Evolutionary conservation across 2,888 invertebrate genomes (phyloP).

Genomic region (Andrena minutula): DNA sequence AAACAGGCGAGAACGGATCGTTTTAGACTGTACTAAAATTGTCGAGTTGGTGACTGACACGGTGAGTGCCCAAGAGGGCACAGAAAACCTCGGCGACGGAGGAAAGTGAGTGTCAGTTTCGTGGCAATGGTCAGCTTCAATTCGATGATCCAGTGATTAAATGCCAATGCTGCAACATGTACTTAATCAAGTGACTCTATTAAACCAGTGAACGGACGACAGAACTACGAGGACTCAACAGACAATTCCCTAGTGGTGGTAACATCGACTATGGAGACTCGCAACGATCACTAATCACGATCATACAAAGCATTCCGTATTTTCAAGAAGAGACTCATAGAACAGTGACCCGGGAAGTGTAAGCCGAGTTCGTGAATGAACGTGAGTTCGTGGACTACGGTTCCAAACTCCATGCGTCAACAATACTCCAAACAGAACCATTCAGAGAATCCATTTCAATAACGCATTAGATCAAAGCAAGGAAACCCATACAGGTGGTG

Average conservation of each 20-base stretch:
- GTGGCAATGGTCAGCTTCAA: not conserved
- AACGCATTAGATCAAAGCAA: too few species aligned
- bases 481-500: too few species aligned
- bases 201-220: not conserved
- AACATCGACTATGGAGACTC: not conserved
- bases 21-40: not conserved
- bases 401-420: not conserved
- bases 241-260: not conserved
- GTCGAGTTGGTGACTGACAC: not conserved
- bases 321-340: not conserved
- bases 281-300: not conserved
- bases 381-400: not conserved
- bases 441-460: too few species aligned
- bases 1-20: constrained; percentile 30
- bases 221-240: not conserved
- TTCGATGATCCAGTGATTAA: not conserved
- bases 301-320: not conserved
- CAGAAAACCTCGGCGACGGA: not conserved
- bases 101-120: not conserved
- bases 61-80: not conserved
- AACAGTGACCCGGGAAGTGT: not conserved
- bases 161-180: not conserved
- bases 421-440: too few species aligned
- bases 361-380: not conserved
- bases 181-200: not conserved